These are phyloP conservation scores for Falco rusticolus DNA, from an alignment of 2,797 vertebrate genomes.

Conservation along the genomic window DNA sequence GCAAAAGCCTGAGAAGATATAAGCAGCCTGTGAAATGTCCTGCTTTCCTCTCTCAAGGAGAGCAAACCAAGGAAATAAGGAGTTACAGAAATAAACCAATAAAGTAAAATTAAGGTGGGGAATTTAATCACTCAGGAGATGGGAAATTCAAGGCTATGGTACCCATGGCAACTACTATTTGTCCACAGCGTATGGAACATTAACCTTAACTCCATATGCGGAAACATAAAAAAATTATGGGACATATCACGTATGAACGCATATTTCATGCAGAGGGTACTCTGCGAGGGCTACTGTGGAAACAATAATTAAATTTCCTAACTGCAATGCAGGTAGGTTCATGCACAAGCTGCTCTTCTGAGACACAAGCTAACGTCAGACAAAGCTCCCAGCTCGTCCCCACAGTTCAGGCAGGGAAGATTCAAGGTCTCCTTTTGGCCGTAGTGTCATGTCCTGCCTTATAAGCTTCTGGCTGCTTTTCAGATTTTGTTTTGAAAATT, in stretches of 20 bases:
- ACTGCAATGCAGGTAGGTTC: background rate
- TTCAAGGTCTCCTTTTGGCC: background rate
- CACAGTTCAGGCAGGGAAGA: background rate
- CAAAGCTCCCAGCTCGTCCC: background rate
- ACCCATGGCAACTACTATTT: constrained; percentile 49
- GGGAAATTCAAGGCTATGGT: constrained; percentile 40
- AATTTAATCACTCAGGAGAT: constrained; percentile 54
- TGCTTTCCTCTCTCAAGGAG: background rate
- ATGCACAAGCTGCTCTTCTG: background rate
- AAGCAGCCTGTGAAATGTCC: background rate
- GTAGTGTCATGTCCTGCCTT: background rate
- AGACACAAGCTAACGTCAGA: background rate
- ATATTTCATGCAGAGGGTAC: constrained; percentile 6
- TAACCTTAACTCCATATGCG: constrained; percentile 42
- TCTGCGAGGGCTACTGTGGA: background rate
- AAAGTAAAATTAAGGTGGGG: constrained; percentile 41
- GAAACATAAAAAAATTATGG: constrained; percentile 21
- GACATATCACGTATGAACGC: background rate
- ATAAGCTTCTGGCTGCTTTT: background rate
- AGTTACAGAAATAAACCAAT: constrained; percentile 45
- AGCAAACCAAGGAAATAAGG: constrained; percentile 10
- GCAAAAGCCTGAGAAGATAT: background rate
- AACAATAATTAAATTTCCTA: constrained; percentile 39
- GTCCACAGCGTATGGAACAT: constrained; percentile 45
- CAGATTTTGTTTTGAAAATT: constrained; percentile 38